phyloP scores from a whole-genome alignment of 2,113 vertebrate species.

The Pluvianellus socialis region DNA sequence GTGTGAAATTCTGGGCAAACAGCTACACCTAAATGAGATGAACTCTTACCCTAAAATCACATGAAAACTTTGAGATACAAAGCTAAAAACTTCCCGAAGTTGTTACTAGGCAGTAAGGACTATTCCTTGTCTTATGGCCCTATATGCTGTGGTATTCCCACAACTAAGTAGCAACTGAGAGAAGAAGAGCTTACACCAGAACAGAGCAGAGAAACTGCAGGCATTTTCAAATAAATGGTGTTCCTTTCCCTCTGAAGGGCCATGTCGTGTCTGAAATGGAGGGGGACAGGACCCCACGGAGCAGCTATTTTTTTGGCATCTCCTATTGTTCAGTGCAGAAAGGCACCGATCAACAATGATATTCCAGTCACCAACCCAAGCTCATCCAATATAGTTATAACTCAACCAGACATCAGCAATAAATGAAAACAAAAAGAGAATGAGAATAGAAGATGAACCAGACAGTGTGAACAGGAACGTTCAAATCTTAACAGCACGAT shows the following conservation, averaged over 20 bases:
- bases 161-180: background rate
- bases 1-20: background rate
- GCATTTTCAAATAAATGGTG: background rate
- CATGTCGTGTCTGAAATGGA: accelerated
- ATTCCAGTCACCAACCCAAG: background rate
- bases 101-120: background rate
- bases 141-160: background rate
- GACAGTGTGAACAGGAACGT: background rate
- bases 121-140: background rate
- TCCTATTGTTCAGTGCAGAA: background rate
- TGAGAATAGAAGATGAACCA: background rate
- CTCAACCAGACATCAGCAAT: background rate
- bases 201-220: background rate
- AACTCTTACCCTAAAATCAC: background rate
- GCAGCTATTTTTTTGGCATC: background rate
- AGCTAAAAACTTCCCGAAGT: background rate
- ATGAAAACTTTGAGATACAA: background rate
- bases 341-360: background rate
- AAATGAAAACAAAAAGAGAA: background rate
- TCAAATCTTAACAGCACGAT: background rate
- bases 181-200: background rate
- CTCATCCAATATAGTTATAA: background rate
- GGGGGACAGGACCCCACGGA: background rate
- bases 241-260: background rate
- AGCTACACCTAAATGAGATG: background rate